phyloP scores from a whole-genome alignment of 2,797 vertebrate species.

The Eospalax fontanierii region DNA sequence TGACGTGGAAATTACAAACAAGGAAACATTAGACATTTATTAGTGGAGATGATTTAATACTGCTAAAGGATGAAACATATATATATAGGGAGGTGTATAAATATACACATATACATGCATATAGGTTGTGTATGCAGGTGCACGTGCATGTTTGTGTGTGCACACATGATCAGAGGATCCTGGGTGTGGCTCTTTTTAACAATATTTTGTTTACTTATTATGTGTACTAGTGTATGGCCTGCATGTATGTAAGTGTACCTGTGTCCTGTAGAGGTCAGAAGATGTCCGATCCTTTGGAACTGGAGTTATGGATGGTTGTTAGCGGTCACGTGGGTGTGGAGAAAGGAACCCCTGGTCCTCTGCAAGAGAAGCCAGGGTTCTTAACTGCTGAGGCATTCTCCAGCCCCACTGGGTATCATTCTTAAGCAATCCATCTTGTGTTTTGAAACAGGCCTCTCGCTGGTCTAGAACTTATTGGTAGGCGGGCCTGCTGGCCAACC shows the following conservation, averaged over 20 bases:
- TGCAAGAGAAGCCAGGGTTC: no score
- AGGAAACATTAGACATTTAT: not conserved
- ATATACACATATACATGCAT: not conserved
- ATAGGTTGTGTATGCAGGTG: not conserved
- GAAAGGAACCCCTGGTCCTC: no score
- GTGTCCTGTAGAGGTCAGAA: no score
- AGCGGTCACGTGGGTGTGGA: no score
- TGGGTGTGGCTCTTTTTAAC: not conserved
- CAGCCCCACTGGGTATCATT: not conserved
- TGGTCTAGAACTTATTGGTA: not conserved
- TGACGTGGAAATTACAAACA: no score
- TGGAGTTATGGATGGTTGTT: no score
- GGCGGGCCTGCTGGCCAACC: not conserved
- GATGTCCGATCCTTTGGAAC: no score
- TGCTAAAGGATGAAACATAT: slow-evolving; percentile 37
- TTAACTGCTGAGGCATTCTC: no score
- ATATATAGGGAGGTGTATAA: not conserved
- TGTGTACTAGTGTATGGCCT: no score
- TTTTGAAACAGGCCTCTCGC: not conserved
- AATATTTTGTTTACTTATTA: no score
- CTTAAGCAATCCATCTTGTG: not conserved
- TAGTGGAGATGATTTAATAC: slow-evolving; percentile 36
- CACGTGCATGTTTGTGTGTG: not conserved
- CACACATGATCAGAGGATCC: not conserved
- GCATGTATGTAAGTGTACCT: no score